Evolutionary conservation across 2,797 vertebrate species (phyloP).

Genomic region (Platalea minor): DNA sequence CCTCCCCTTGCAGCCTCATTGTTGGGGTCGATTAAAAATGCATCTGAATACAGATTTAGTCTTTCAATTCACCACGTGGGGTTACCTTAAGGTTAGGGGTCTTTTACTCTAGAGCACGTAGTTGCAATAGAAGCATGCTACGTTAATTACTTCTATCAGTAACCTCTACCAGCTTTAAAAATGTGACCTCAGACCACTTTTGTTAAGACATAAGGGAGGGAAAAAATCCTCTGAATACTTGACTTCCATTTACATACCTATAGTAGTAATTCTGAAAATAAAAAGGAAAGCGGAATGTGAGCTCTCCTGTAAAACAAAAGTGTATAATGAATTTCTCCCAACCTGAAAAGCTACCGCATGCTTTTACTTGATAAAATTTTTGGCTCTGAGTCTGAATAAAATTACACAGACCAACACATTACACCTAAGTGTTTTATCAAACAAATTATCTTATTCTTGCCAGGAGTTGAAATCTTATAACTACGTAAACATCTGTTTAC

Average conservation of each 20-base stretch:
- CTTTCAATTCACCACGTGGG: background rate
- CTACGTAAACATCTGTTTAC: slow-evolving; percentile 28
- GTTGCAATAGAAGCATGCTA: background rate
- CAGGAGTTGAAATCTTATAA: background rate
- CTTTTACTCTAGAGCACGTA: fast-evolving
- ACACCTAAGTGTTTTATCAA: background rate
- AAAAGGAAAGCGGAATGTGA: background rate
- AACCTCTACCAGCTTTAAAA: background rate
- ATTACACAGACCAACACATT: background rate
- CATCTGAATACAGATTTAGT: background rate
- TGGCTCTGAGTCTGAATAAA: slow-evolving; percentile 16
- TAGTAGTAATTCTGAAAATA: background rate
- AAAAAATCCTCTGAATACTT: background rate
- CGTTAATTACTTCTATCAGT: background rate
- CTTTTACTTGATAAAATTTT: background rate
- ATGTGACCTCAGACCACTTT: background rate
- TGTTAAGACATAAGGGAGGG: background rate
- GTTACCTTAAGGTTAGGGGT: background rate
- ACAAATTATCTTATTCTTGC: background rate
- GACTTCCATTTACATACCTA: background rate
- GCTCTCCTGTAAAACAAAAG: background rate
- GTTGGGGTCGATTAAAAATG: background rate
- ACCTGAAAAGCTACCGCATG: background rate
- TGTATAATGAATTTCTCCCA: background rate
- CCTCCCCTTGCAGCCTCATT: background rate